A percentile compares a stretch with the other conserved stretches of the same genome.
These are phyloP conservation scores for Lampropteryx suffumata DNA, from an alignment of 2,888 invertebrate genomes.

Conservation along the genomic window DNA sequence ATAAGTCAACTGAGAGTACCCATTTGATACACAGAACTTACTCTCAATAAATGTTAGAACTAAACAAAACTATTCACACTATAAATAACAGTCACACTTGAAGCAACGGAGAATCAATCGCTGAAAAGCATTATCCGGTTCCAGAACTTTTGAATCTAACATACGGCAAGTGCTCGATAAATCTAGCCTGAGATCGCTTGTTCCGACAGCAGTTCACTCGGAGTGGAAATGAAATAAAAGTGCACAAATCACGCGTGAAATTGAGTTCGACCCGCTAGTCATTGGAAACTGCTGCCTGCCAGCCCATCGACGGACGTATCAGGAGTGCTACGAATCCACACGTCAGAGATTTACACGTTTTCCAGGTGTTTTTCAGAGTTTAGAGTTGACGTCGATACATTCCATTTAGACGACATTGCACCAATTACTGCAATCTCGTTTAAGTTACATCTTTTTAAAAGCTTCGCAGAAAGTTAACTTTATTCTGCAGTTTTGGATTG, in stretches of 20 bases:
- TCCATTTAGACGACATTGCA: slow-evolving; percentile 6
- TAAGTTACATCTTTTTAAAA: slow-evolving; percentile 40
- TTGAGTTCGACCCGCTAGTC: slow-evolving; percentile 73
- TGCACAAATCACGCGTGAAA: slow-evolving; percentile 80
- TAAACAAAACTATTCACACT: slow-evolving; percentile 5
- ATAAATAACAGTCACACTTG: slow-evolving; percentile 24
- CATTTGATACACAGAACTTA: slow-evolving; percentile 48
- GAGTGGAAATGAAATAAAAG: slow-evolving; percentile 74
- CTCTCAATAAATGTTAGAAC: slow-evolving; percentile 37
- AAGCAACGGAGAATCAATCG: slow-evolving; percentile 24
- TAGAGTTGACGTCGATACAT: slow-evolving; percentile 12
- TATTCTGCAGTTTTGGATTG: slow-evolving; percentile 48
- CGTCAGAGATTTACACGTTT: slow-evolving; percentile 20
- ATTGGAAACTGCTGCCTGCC: slow-evolving; percentile 58
- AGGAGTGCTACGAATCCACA: slow-evolving; percentile 30
- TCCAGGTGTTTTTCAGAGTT: slow-evolving; percentile 12
- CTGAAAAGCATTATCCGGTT: slow-evolving; percentile 20
- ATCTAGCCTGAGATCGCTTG: slow-evolving; percentile 39
- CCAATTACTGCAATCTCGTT: slow-evolving; percentile 3
- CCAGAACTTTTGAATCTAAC: slow-evolving; percentile 27
- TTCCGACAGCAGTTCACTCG: slow-evolving; percentile 51
- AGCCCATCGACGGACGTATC: slow-evolving; percentile 37
- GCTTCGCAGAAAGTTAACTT: slow-evolving; percentile 31
- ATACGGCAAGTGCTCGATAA: slow-evolving; percentile 32
- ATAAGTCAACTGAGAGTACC: slow-evolving; percentile 61